Evolutionary conservation across 1,140 invertebrate species (phyloP).

Genomic region (Geopemphigus sp.): DNA sequence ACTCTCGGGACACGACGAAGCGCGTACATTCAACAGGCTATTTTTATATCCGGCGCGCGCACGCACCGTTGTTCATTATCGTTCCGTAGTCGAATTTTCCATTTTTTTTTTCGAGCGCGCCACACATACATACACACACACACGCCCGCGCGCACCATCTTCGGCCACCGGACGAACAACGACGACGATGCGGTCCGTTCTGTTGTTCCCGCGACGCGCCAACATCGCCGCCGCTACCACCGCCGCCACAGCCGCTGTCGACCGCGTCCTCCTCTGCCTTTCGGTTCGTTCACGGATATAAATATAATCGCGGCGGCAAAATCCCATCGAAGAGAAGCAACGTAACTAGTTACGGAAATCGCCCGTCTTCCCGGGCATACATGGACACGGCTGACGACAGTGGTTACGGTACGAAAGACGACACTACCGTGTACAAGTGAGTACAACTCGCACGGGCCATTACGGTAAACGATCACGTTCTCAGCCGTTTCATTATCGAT

Average conservation of each 20-base stretch:
- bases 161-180: neutral
- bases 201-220: too few relatives aligned
- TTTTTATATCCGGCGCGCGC: slow-evolving; percentile 28
- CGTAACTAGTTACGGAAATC: neutral
- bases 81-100: too few relatives aligned
- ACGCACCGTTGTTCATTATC: too few relatives aligned
- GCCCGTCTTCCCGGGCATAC: neutral
- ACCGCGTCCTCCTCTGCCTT: neutral
- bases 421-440: neutral
- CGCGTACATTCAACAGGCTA: slow-evolving; percentile 37
- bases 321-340: too few relatives aligned
- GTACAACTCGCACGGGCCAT: neutral
- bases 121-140: neutral
- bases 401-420: neutral
- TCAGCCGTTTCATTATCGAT: neutral
- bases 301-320: too few relatives aligned
- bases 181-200: too few relatives aligned
- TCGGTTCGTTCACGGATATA: neutral
- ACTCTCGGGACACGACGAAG: neutral
- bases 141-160: neutral
- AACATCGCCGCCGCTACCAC: too few relatives aligned
- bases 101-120: too few relatives aligned
- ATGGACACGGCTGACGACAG: neutral
- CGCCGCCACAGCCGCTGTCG: too few relatives aligned
- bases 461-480: too few relatives aligned